Evolutionary conservation across 2,797 vertebrate genomes (phyloP).

Genomic region (Argyrosomus regius): DNA sequence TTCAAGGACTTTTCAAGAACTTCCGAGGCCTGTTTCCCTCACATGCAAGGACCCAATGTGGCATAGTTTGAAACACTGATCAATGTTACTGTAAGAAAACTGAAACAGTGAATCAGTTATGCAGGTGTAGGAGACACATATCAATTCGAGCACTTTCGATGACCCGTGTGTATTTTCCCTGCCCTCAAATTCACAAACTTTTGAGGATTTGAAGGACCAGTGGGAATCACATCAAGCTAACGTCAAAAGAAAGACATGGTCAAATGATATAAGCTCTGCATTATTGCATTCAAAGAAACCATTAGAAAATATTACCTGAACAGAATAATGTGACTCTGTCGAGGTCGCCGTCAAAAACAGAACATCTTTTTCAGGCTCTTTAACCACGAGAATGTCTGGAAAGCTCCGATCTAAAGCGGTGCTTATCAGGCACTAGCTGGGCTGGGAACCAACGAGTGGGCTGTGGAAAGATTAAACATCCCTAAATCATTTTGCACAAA

Average conservation of each 20-base stretch:
- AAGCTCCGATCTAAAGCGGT: conserved; percentile 7
- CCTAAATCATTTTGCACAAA: conserved; percentile 50
- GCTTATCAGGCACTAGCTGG: conserved; percentile 51
- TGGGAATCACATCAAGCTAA: not conserved
- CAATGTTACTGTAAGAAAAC: too few relatives aligned
- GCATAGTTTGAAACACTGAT: too few relatives aligned
- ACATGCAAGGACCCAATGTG: too few relatives aligned
- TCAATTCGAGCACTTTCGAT: too few relatives aligned
- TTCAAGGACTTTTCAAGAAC: too few relatives aligned
- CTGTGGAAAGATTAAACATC: conserved; percentile 64
- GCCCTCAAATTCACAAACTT: too few relatives aligned
- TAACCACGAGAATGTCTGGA: conserved; percentile 40
- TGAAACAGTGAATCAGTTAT: too few relatives aligned
- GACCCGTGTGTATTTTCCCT: too few relatives aligned
- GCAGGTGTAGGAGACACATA: too few relatives aligned
- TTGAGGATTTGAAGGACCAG: too few relatives aligned
- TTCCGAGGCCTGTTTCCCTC: too few relatives aligned
- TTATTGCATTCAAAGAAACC: not conserved
- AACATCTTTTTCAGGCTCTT: conserved; percentile 36
- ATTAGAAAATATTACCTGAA: not conserved
- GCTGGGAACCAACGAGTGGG: conserved; percentile 53
- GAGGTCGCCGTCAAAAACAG: not conserved
- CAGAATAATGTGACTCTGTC: not conserved
- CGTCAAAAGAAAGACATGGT: not conserved
- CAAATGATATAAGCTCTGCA: not conserved